phyloP scores from a whole-genome alignment of 2,113 vertebrate genomes.

The Pontoporia blainvillei region DNA sequence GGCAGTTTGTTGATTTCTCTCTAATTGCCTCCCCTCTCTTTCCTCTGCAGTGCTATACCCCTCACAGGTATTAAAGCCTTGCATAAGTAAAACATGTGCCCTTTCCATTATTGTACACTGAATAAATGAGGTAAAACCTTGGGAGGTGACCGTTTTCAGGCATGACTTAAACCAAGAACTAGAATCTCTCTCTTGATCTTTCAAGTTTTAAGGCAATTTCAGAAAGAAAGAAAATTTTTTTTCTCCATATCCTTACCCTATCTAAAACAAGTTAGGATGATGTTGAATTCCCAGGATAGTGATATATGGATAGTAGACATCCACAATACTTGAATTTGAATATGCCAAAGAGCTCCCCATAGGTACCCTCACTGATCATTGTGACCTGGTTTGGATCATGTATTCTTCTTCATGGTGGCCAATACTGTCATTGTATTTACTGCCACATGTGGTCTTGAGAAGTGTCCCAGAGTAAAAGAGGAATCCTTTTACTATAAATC shows the following conservation, averaged over 20 bases:
- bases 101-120: neutral
- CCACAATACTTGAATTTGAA: neutral
- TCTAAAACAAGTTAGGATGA: neutral
- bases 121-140: neutral
- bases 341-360: neutral
- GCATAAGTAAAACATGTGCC: neutral
- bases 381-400: neutral
- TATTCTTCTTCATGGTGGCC: neutral
- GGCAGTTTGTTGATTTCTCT: neutral
- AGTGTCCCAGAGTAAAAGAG: rapidly evolving
- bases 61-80: neutral
- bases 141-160: neutral
- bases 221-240: neutral
- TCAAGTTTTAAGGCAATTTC: neutral
- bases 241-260: neutral
- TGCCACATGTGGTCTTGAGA: neutral
- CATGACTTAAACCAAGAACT: neutral
- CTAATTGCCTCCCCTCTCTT: neutral
- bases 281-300: neutral
- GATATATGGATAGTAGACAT: neutral
- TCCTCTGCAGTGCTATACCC: neutral
- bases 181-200: neutral
- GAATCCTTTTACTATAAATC: neutral
- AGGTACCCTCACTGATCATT: neutral
- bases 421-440: neutral